phyloP scores from a whole-genome alignment of 2,797 vertebrate species.

The Etheostoma perlongum region DNA sequence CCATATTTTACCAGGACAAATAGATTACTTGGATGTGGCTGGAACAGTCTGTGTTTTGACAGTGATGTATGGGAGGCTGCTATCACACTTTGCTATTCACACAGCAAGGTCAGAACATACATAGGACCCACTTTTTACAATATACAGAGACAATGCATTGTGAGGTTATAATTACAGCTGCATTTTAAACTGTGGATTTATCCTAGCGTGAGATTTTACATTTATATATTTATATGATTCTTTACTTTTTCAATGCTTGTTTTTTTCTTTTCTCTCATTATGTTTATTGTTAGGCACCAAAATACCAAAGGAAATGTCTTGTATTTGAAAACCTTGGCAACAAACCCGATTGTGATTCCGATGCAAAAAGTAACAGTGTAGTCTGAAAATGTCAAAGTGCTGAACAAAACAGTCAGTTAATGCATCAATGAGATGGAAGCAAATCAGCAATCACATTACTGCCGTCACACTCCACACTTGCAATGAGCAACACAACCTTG shows the following conservation, averaged over 20 bases:
- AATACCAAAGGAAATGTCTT: background rate
- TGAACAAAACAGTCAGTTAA: constrained; percentile 31
- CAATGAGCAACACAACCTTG: background rate
- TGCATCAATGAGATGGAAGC: constrained; percentile 23
- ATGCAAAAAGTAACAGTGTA: background rate
- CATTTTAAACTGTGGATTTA: constrained; percentile 30
- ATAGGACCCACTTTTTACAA: constrained; percentile 41
- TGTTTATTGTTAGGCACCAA: background rate
- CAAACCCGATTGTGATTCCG: background rate
- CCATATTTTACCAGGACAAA: constrained; percentile 77
- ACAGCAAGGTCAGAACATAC: constrained; percentile 77
- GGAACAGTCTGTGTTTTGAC: constrained; percentile 74
- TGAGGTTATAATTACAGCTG: constrained; percentile 20
- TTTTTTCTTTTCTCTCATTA: background rate
- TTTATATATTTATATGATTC: background rate
- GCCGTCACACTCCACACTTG: background rate
- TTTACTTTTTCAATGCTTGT: background rate
- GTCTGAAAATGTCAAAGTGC: constrained; percentile 17
- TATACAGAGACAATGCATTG: constrained; percentile 38
- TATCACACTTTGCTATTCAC: constrained; percentile 73
- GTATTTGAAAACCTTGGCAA: background rate
- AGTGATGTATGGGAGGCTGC: constrained; percentile 81
- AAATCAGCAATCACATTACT: constrained; percentile 21
- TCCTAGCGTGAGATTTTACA: background rate
- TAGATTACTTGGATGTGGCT: constrained; percentile 81